A percentile compares a stretch with the other conserved stretches of the same genome.
phyloP scores from a whole-genome alignment of 2,797 vertebrate species.

The Rhinichthys osculus region DNA sequence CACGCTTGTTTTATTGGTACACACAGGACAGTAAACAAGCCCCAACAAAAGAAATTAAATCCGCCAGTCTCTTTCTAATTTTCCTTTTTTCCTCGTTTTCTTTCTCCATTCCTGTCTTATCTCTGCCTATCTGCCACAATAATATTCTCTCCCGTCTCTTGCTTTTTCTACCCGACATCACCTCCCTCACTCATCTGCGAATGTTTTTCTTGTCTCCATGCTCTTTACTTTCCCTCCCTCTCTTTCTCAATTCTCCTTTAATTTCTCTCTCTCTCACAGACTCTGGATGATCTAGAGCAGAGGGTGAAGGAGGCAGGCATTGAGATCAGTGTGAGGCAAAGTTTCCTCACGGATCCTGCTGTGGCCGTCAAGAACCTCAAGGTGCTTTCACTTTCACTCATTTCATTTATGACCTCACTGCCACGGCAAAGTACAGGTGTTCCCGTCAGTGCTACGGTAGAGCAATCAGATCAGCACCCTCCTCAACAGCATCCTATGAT shows the following conservation, averaged over 20 bases:
- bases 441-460: constrained; percentile 11
- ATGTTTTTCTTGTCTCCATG: constrained; percentile 30
- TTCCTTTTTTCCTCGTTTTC: constrained; percentile 25
- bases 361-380: constrained; percentile 96
- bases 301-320: constrained; percentile 91
- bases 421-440: constrained; percentile 55
- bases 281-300: constrained; percentile 92
- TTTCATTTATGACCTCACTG: constrained; percentile 50
- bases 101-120: constrained; percentile 4
- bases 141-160: not conserved
- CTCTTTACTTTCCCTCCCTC: not conserved
- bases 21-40: constrained; percentile 21
- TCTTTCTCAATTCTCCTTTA: not conserved
- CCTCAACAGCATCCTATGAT: constrained; percentile 7
- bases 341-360: constrained; percentile 94
- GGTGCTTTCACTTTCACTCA: constrained; percentile 73
- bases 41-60: constrained; percentile 41
- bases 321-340: constrained; percentile 95
- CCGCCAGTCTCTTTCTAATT: constrained; percentile 18
- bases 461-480: constrained; percentile 38
- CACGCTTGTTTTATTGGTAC: constrained; percentile 43
- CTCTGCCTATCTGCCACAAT: not conserved
- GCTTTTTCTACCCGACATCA: not conserved
- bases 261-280: constrained; percentile 75
- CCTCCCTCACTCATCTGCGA: not conserved